phyloP scores from a whole-genome alignment of 2,113 vertebrate species.

The Guaruba guarouba region DNA sequence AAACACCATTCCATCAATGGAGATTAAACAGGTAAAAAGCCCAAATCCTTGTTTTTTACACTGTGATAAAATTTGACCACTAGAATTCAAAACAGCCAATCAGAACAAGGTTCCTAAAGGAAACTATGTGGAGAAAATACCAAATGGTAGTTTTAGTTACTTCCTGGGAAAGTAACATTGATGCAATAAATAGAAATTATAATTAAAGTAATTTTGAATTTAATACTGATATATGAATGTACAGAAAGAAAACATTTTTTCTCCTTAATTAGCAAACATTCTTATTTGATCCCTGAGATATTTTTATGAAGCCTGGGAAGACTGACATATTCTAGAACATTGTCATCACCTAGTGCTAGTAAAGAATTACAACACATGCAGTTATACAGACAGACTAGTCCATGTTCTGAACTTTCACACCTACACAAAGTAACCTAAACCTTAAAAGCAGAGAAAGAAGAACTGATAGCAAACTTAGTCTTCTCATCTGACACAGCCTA shows the following conservation, averaged over 20 bases:
- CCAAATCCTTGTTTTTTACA: neutral
- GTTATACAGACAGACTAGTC: neutral
- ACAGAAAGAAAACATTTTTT: neutral
- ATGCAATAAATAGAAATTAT: neutral
- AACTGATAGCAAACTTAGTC: neutral
- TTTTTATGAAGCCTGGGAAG: neutral
- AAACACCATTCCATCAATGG: neutral
- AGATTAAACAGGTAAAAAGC: neutral
- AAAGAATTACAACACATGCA: neutral
- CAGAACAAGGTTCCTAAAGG: neutral
- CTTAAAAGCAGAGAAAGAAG: neutral
- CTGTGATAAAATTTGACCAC: neutral
- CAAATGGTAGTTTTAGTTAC: neutral
- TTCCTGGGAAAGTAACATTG: neutral
- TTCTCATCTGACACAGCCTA: neutral
- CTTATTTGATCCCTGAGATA: neutral
- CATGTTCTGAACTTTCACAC: neutral
- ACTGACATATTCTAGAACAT: neutral
- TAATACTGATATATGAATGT: neutral
- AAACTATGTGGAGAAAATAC: neutral
- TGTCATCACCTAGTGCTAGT: neutral
- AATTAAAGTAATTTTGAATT: neutral
- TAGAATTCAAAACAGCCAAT: neutral
- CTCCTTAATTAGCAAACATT: neutral
- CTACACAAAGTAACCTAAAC: neutral